These are phyloP conservation scores for Escarpia spicata DNA, from an alignment of 2,888 invertebrate species.

Conservation along the genomic window DNA sequence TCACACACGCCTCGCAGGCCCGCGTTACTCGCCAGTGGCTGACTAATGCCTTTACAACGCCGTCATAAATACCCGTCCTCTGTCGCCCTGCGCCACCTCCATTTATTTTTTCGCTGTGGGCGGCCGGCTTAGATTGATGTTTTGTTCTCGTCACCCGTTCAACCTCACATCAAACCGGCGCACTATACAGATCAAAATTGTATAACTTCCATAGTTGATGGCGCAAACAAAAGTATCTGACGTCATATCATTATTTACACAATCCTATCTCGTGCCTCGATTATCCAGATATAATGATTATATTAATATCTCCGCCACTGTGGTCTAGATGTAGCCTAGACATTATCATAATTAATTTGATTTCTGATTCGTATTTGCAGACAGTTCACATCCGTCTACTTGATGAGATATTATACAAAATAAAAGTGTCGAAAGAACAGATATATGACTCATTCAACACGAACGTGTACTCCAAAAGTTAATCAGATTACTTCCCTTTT, in stretches of 20 bases:
- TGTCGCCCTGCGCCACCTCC: background rate
- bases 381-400: background rate
- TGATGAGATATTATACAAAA: conserved; percentile 8
- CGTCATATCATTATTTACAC: background rate
- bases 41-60: conserved; percentile 10
- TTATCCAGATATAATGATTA: background rate
- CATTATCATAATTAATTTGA: background rate
- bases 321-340: background rate
- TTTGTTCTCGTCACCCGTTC: background rate
- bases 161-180: background rate
- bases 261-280: background rate
- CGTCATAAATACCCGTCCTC: background rate
- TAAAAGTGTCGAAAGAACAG: background rate
- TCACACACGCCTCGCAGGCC: background rate
- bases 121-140: background rate
- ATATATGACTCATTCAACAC: background rate
- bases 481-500: background rate
- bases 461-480: background rate
- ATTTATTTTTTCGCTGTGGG: conserved; percentile 3
- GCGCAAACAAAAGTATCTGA: background rate
- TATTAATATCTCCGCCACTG: background rate
- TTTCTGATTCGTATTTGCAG: background rate
- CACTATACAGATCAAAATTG: background rate
- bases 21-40: background rate
- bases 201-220: background rate